Conservation (phyloP, 2,113 vertebrate species). For the Gambusia holbrooki region DNA sequence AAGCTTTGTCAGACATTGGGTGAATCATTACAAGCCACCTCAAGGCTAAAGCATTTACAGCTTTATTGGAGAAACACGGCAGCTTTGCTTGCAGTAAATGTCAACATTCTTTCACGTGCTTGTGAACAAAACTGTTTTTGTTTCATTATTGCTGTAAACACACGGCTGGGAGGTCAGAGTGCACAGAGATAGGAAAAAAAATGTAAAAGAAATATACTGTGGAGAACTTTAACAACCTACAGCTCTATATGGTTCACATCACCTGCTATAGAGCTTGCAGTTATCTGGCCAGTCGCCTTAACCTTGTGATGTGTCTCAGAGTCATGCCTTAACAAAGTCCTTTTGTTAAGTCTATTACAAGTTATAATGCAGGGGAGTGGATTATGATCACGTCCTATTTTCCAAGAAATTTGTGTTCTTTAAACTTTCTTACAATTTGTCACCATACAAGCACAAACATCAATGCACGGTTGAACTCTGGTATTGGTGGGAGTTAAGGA, state of each 20-base stretch:
- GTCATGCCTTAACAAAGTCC: slow-evolving; percentile 35
- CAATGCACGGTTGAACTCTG: no score
- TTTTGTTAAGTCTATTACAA: slow-evolving; percentile 16
- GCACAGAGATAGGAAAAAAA: neutral
- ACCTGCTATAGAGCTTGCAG: slow-evolving; percentile 54
- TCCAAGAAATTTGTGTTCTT: no score
- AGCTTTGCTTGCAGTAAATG: neutral
- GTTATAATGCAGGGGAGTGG: slow-evolving; percentile 12
- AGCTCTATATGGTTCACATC: neutral
- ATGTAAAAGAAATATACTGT: neutral
- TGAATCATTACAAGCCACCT: slow-evolving; percentile 26
- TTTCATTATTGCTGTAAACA: neutral
- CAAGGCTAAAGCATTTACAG: neutral
- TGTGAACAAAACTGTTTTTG: neutral
- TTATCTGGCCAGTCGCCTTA: slow-evolving; percentile 51
- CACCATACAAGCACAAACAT: neutral
- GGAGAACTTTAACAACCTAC: neutral
- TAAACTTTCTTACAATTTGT: neutral
- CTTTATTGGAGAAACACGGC: neutral
- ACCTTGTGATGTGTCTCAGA: slow-evolving; percentile 48
- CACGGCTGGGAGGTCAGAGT: neutral
- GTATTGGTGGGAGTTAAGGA: no score
- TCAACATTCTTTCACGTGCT: neutral
- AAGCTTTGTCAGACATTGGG: neutral
- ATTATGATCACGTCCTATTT: slow-evolving; percentile 1